Evolutionary conservation across 2,888 invertebrate species (phyloP).

Genomic region (Deilephila porcellus): DNA sequence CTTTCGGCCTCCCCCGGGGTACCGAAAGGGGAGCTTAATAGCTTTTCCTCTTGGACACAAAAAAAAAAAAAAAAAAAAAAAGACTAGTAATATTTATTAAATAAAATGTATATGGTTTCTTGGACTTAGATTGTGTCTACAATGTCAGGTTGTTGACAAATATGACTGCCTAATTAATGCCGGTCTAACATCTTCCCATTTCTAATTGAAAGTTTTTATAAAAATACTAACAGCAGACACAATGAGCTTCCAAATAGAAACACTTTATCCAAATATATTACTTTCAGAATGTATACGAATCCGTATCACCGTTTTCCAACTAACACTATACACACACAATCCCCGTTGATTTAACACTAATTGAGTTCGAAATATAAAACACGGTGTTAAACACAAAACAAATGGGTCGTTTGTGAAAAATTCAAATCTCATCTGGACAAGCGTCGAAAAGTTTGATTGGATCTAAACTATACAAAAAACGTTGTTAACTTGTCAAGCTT

Average conservation of each 20-base stretch:
- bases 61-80: no score
- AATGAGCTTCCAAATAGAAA: background rate
- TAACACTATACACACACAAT: background rate
- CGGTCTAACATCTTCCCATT: no score
- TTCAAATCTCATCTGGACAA: slow-evolving; percentile 48
- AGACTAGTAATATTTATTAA: no score
- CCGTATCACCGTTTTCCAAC: slow-evolving; percentile 6
- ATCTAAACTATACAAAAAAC: slow-evolving; percentile 64
- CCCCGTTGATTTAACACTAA: slow-evolving; percentile 11
- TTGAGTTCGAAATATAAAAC: slow-evolving; percentile 16
- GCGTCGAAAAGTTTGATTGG: slow-evolving; percentile 60
- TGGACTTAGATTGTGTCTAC: no score
- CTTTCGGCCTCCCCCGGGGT: no score
- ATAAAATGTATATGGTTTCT: no score
- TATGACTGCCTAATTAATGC: no score
- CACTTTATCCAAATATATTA: background rate
- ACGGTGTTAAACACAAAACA: slow-evolving; percentile 25
- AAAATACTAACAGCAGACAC: no score
- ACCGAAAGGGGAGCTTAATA: no score
- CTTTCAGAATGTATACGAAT: background rate
- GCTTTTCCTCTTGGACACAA: no score
- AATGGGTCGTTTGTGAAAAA: slow-evolving; percentile 36
- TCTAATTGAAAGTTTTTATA: no score
- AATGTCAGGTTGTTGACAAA: no score
- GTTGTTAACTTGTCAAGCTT: slow-evolving; percentile 45